Evolutionary conservation across 2,113 vertebrate genomes (phyloP).

Genomic region (Chloroceryle aenea): DNA sequence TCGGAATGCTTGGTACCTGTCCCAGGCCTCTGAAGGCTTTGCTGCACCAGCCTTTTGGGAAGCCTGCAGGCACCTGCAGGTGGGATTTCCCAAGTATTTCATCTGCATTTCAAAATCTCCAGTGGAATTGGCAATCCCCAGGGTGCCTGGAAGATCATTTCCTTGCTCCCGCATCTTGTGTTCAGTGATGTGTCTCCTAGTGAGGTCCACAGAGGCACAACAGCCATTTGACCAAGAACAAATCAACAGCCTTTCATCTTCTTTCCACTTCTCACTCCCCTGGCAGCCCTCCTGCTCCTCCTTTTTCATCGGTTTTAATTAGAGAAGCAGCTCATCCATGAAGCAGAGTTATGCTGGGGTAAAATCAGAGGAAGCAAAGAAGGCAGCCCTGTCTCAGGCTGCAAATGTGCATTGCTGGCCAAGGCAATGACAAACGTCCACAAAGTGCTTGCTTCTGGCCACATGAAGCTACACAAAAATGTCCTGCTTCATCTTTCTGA

Average conservation of each 20-base stretch:
- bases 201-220: neutral
- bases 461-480: neutral
- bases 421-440: neutral
- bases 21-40: neutral
- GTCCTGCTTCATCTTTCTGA: neutral
- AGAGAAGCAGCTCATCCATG: constrained; percentile 29
- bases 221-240: neutral
- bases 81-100: neutral
- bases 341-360: neutral
- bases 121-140: neutral
- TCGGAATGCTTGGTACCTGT: neutral
- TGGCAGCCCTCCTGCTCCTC: neutral
- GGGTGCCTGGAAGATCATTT: neutral
- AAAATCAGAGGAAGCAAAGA: neutral
- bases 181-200: neutral
- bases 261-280: neutral
- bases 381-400: neutral
- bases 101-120: neutral
- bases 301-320: neutral
- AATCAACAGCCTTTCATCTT: neutral
- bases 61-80: neutral
- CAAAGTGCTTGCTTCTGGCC: neutral
- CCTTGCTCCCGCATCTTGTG: neutral
- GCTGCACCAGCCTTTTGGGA: neutral
- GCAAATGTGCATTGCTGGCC: neutral